A percentile compares a stretch with the other conserved stretches of the same genome.
phyloP scores from a whole-genome alignment of 2,797 vertebrate species.

The Argyrosomus regius region DNA sequence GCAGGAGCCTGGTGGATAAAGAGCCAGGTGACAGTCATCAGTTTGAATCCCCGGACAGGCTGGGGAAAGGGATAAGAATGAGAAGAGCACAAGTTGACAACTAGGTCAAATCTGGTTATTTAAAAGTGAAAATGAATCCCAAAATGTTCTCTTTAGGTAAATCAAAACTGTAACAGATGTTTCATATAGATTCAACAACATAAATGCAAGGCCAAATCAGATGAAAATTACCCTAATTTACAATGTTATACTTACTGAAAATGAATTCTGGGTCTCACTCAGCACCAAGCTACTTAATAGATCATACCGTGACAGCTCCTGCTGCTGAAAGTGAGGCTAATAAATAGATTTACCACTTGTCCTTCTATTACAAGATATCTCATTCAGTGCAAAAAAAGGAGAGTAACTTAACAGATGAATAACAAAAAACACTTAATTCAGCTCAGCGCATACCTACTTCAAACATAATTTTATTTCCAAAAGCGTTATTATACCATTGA shows the following conservation, averaged over 20 bases:
- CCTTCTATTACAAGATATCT: slow-evolving; percentile 17
- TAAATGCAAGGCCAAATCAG: not conserved
- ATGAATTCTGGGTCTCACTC: not conserved
- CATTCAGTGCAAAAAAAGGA: slow-evolving; percentile 1
- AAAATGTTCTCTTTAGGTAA: not conserved
- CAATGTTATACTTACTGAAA: not conserved
- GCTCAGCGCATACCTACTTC: not conserved
- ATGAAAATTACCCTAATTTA: not conserved
- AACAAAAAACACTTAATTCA: not conserved
- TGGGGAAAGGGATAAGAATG: not conserved
- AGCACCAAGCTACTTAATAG: not conserved
- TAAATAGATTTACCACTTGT: slow-evolving; percentile 23
- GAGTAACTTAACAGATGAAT: not conserved
- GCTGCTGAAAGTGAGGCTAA: slow-evolving; percentile 32
- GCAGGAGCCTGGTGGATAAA: not conserved
- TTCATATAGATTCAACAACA: slow-evolving; percentile 3
- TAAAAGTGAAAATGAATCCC: not conserved
- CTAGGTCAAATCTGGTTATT: not conserved
- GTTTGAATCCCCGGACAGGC: not conserved
- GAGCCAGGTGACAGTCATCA: not conserved
- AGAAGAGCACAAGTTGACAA: not conserved
- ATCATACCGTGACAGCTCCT: slow-evolving; percentile 30
- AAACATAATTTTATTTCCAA: not conserved
- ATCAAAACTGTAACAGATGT: not conserved
- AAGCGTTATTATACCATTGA: not conserved